A percentile compares a stretch with the other conserved stretches of the same genome.
Conservation (phyloP, 2,888 invertebrate species). For the Lepidochrysops patricia region DNA sequence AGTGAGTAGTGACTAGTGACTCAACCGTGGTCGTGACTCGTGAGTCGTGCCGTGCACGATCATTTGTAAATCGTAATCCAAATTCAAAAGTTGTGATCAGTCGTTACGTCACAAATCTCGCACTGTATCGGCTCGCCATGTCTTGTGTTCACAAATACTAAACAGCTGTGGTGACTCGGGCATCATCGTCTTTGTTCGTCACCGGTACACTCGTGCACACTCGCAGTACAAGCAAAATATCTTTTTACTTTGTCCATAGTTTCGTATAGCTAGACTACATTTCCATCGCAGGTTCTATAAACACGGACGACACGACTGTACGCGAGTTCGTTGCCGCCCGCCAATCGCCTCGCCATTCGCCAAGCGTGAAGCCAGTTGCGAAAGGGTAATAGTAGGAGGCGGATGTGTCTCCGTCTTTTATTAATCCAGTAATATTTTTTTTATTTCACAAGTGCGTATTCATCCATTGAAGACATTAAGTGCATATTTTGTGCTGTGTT, state of each 20-base stretch:
- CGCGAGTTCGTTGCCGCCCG: slow-evolving; percentile 11
- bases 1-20: too few species aligned
- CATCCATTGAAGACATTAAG: not conserved
- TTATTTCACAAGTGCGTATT: slow-evolving; percentile 2
- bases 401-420: not conserved
- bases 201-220: slow-evolving; percentile 25
- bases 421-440: not conserved
- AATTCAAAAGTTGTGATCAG: slow-evolving; percentile 15
- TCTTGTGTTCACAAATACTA: slow-evolving; percentile 58
- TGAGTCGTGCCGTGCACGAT: too few species aligned
- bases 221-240: slow-evolving; percentile 32
- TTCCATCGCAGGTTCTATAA: too few species aligned
- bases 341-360: slow-evolving; percentile 5
- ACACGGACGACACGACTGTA: not conserved
- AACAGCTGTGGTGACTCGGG: slow-evolving; percentile 62
- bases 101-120: slow-evolving; percentile 39
- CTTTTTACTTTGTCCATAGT: slow-evolving; percentile 40
- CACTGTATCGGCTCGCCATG: slow-evolving; percentile 49
- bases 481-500: not conserved
- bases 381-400: not conserved
- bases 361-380: slow-evolving; percentile 11
- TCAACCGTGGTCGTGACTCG: not conserved
- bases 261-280: too few species aligned
- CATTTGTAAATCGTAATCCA: not conserved
- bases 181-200: slow-evolving; percentile 51